Base-by-base conservation (phyloP, 2,888 invertebrate species). In the Sesia bembeciformis region DNA sequence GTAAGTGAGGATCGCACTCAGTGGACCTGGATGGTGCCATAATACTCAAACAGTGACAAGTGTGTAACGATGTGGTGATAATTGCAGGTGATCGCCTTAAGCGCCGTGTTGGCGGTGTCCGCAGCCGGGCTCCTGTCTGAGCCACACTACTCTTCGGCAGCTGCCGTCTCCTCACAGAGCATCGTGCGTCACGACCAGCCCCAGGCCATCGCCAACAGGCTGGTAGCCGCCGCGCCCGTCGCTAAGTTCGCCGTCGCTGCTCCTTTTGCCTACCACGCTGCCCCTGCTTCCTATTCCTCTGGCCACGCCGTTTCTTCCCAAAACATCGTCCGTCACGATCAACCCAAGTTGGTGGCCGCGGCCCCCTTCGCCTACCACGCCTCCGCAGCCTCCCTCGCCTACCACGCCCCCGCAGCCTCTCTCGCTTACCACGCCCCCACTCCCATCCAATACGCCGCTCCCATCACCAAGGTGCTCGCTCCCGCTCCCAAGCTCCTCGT, bases 281-380 rank as follows among this genome's bases (percentile, higher is more conserved):
- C 68, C 6, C 62, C 68, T 40, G 65, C 57, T 8, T 61, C 66
- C 57, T 66, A 70, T 62, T 63, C 68, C 5, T 62, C 66, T 7
- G 63, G 63, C 39, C 58, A 57, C 5, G 67, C 68, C 38, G 74
- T 79, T 0, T 71, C 80, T 4, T 74, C 77, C 7, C 85, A 85
- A 60, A 71, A 75, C 67, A 83, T 87, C 53, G 77, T 82, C 57
- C 85, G 72, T 53, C 84, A 81, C 60, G 81, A 80, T 62, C 78
- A 81, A 57, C 66, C 60, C 46, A 68, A 68, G 60, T 62, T 49
- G 58, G 8, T 70, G 3, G 67, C 75, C 4, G 71, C 79, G 49
- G 49, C 64, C 5, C 58, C 64, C 42, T 53, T 65, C 4, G 51
- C 75, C 61, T 62, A 64, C 57, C 61, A 63, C 52, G 63, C 52